phyloP scores from a whole-genome alignment of 2,888 invertebrate species.

The Sarcophaga caerulescens region DNA sequence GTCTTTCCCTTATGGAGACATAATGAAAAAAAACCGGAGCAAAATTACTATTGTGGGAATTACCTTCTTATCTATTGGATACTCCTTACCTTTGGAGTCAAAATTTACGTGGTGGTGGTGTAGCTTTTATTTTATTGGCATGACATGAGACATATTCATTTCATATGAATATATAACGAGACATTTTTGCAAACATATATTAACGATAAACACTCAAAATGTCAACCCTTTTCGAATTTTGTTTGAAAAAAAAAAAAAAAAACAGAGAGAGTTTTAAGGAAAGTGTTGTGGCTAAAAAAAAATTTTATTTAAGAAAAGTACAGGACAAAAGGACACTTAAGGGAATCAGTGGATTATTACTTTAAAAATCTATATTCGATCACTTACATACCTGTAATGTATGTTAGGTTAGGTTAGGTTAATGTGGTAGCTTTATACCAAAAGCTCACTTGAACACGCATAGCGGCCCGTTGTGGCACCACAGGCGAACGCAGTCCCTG shows the following conservation, averaged over 20 bases:
- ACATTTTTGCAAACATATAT: conserved; percentile 28
- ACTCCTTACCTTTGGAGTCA: background rate
- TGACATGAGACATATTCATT: conserved; percentile 63
- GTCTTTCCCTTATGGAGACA: conserved; percentile 31
- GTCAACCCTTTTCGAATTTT: conserved; percentile 49
- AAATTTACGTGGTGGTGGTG: conserved; percentile 19
- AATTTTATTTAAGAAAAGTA: background rate
- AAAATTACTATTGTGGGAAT: conserved; percentile 59
- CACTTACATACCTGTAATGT: too few species aligned
- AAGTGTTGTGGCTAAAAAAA: background rate
- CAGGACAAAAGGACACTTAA: background rate
- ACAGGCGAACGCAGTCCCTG: too few species aligned
- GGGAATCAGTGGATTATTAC: too few species aligned
- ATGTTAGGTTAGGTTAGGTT: too few species aligned
- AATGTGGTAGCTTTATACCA: too few species aligned
- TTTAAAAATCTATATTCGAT: too few species aligned
- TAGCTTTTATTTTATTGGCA: conserved; percentile 50
- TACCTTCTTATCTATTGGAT: conserved; percentile 43
- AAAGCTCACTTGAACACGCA: too few species aligned
- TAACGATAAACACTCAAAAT: conserved; percentile 29
- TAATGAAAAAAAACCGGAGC: background rate
- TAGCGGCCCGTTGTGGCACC: too few species aligned
- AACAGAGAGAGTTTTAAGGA: background rate
- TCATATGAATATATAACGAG: conserved; percentile 50
- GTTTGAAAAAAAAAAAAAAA: too few species aligned